Base-by-base conservation (phyloP, 2,797 vertebrate species). In the Babyrousa celebensis region DNA sequence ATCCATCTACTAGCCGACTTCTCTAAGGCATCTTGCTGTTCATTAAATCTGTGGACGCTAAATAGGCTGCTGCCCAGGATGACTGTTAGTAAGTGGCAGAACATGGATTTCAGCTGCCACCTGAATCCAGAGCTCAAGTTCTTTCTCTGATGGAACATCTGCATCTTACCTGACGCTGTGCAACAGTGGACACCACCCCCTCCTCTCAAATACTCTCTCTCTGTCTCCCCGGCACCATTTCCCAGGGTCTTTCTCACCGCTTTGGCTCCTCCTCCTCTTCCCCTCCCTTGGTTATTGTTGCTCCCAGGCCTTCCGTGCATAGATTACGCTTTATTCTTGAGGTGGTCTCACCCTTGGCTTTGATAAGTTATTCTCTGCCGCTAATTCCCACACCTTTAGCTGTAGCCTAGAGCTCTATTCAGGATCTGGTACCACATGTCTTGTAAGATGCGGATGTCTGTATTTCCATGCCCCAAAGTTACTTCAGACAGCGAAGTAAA, bases 61-160 rank as follows among this genome's bases (percentile, higher is more conserved):
- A 48, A 32, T 56, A 82, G 74, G 56, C 20, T 85, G 36, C n/a
- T 93, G 21, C 60, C 43, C 36, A 43, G 58, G 23, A 21, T 27
- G 62, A 56, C 75, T 29, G 27, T 84, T 43, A 90, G 12, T 83
- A 63, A 93, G 60, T 48, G 43, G 58, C 43, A 43, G 67, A 71
- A 85, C 17, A 83, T 67, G 68, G 91, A 82, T 90, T 85, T 25
- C 25, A 60, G 32, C 52, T 36, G 29, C 63, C 48, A 32, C 25
- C 74, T 94, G 83, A 85, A 43, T 70, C 52, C 72, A 68, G 79
- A 93, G 27, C 88, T 67, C 75, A 91, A 80, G 63, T 8, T 85
- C 72, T 82, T 93, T 17, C 43, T 80, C 63, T 75, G 40, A 80
- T 4, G 4, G 32, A 92, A 9, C 9, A 36, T 75, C 60, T 36